Evolutionary conservation across 2,797 vertebrate genomes (phyloP), one percentile per base, ranked within the genome.

Genomic region (Chrysocyon brachyurus): DNA sequence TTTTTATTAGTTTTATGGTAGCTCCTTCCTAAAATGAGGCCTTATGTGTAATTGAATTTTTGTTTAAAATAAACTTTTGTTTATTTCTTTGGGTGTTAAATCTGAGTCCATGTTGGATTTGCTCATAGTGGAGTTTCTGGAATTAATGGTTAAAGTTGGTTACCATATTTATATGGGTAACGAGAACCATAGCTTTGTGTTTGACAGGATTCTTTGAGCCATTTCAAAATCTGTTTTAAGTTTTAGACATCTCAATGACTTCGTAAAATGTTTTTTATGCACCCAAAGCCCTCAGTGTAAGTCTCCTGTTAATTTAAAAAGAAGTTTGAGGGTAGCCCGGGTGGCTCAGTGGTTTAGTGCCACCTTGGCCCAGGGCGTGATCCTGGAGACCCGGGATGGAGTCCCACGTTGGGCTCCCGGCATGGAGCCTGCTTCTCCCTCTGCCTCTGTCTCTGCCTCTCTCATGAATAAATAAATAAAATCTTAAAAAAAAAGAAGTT

Each of bases 51-150:
- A 64, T 12, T 54, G 83, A 90, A 17, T 85, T 15, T 68, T 9
- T 46, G 40, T 46, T 46, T 46, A 46, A 46, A 46, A 46, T 46
- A 26, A 17, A 28, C 12, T 77, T 94, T 68, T 46, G n/a, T 64
- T 75, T 94, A 49, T 87, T 81, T 88, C 26, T 91, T 73, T 36
- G 56, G 24, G 46, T 10, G 52, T 78, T 91, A 94, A 75, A 78
- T 75, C 57, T 87, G 26, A 31, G 52, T 66, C 40, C 2, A 33
- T 2, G 4, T 8, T 95, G 46, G 57, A 57, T 90, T 93, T 96
- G 52, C 52, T 88, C 40, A 57, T 40, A 57, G 14, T 63, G 14
- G 66, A 87, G 49, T 14, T 57, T 92, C 40, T 92, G 28, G 46
- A 84, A 21, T 79, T 92, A 87, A 75, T 63, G 46, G 68, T 49